Conservation (phyloP, 1,140 invertebrate species). For the Cheumatopsyche charites region DNA sequence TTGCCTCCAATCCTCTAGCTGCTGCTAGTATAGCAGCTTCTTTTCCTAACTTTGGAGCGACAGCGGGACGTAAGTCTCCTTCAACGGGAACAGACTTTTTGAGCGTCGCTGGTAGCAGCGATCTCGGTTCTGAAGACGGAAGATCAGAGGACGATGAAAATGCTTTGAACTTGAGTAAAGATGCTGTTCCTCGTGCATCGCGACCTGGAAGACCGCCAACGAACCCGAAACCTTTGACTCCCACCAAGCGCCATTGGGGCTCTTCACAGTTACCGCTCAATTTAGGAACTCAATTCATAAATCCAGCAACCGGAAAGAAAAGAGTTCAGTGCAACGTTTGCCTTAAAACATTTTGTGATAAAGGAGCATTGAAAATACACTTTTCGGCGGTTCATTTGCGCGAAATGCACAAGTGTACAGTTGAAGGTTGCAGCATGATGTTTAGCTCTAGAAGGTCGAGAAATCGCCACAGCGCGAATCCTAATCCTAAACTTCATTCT, state of each 20-base stretch:
- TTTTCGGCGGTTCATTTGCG: slow-evolving; percentile 98
- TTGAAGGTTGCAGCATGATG: slow-evolving; percentile 99
- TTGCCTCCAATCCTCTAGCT: slow-evolving; percentile 58
- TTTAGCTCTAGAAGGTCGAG: slow-evolving; percentile 95
- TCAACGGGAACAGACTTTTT: slow-evolving; percentile 53
- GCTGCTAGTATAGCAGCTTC: slow-evolving; percentile 54
- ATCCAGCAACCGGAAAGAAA: slow-evolving; percentile 92
- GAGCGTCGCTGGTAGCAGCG: slow-evolving; percentile 55
- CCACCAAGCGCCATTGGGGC: slow-evolving; percentile 90
- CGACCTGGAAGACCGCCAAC: slow-evolving; percentile 57
- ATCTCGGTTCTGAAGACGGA: slow-evolving; percentile 56
- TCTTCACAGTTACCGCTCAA: slow-evolving; percentile 80
- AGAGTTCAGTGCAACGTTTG: slow-evolving; percentile 98
- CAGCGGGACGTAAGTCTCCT: slow-evolving; percentile 53
- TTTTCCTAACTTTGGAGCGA: slow-evolving; percentile 48
- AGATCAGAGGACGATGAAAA: slow-evolving; percentile 72
- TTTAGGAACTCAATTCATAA: slow-evolving; percentile 87
- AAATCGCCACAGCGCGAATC: slow-evolving; percentile 97
- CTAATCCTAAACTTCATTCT: slow-evolving; percentile 97
- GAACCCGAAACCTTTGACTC: slow-evolving; percentile 82
- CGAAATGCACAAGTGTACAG: slow-evolving; percentile 99
- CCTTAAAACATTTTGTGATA: slow-evolving; percentile 99
- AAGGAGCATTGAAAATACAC: slow-evolving; percentile 98
- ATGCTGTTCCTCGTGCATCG: slow-evolving; percentile 57
- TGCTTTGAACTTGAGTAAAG: slow-evolving; percentile 74